Evolutionary conservation across 2,888 invertebrate species (phyloP).

Genomic region (Prosapia bicincta): DNA sequence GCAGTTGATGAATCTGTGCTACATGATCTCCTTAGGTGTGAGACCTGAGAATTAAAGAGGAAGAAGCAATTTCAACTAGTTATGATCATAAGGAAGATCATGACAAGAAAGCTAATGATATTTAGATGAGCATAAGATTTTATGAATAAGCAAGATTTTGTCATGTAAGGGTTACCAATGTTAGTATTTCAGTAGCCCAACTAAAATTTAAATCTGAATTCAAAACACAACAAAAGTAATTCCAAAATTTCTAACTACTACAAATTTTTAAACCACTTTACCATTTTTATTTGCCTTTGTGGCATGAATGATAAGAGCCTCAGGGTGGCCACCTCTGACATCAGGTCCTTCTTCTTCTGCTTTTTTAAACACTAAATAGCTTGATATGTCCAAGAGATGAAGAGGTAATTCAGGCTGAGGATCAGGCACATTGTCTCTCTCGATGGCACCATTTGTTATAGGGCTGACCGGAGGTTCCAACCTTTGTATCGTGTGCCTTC

Average conservation of each 20-base stretch:
- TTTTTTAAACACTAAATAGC: conserved; percentile 75
- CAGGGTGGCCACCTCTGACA: conserved; percentile 88
- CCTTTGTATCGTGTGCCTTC: background rate
- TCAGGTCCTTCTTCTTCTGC: conserved; percentile 84
- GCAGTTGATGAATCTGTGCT: no score
- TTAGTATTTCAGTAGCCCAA: background rate
- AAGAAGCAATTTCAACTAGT: no score
- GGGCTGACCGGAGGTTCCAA: background rate
- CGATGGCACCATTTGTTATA: background rate
- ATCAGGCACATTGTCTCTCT: background rate
- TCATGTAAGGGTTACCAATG: background rate
- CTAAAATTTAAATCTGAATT: no score
- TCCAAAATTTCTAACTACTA: no score
- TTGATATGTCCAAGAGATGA: conserved; percentile 76
- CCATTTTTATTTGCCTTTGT: conserved; percentile 89
- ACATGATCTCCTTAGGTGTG: no score
- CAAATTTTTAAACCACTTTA: conserved; percentile 47
- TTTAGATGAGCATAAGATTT: no score
- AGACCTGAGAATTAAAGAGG: no score
- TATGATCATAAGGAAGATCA: no score
- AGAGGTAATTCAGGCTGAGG: conserved; percentile 47
- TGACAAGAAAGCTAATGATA: no score
- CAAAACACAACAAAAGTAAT: no score
- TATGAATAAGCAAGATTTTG: no score
- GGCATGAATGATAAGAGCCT: conserved; percentile 93